Evolutionary conservation across 2,888 invertebrate genomes (phyloP).

Genomic region (Candidula unifasciata): DNA sequence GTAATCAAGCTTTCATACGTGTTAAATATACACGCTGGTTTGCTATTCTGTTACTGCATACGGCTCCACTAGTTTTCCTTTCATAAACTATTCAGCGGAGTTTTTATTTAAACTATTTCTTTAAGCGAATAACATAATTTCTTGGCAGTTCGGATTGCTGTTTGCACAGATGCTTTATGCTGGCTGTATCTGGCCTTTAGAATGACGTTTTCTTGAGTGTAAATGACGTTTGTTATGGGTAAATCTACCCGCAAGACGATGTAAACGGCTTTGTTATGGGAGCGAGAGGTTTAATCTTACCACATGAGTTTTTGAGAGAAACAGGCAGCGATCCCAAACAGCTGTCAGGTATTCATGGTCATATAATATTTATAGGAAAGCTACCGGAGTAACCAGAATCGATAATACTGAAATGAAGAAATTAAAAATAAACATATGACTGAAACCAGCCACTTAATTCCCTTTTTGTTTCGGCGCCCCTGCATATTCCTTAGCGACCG

Average conservation of each 20-base stretch:
- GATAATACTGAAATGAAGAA: no score
- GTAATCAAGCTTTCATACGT: neutral
- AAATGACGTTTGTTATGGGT: neutral
- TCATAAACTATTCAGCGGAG: neutral
- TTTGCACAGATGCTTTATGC: neutral
- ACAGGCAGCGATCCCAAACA: no score
- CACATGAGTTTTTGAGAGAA: no score
- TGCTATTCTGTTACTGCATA: no score
- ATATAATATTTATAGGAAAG: no score
- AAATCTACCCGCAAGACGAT: conserved; percentile 23
- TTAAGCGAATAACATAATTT: neutral
- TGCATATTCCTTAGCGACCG: no score
- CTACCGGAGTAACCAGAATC: no score
- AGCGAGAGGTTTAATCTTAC: no score
- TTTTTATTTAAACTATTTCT: neutral
- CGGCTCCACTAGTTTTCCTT: neutral
- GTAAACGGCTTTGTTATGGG: neutral
- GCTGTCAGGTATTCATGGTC: no score
- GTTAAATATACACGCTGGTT: neutral
- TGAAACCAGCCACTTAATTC: no score
- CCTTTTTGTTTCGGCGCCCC: no score
- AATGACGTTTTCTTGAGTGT: neutral
- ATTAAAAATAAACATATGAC: no score
- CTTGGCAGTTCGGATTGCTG: neutral
- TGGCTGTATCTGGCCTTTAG: neutral